Evolutionary conservation across 2,888 invertebrate species (phyloP).

Genomic region (Dryobotodes eremita): DNA sequence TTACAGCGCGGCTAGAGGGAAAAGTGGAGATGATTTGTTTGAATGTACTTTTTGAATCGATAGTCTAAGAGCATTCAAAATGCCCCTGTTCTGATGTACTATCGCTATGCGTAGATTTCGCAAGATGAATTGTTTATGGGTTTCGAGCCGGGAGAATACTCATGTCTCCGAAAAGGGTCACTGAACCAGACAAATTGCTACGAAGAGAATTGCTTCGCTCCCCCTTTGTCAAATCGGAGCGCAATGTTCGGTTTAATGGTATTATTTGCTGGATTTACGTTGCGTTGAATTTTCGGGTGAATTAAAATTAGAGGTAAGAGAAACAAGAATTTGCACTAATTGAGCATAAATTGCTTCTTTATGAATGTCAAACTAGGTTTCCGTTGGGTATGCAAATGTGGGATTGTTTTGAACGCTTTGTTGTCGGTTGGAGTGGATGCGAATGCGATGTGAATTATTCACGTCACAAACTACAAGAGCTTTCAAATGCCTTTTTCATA

Average conservation of each 20-base stretch:
- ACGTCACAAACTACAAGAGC: conserved; percentile 70
- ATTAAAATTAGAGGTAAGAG: conserved; percentile 75
- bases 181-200: conserved; percentile 85
- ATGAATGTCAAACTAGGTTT: conserved; percentile 75
- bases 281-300: conserved; percentile 73
- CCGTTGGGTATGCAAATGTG: conserved; percentile 74
- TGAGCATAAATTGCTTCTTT: conserved; percentile 77
- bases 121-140: conserved; percentile 83
- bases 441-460: conserved; percentile 75
- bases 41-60: conserved; percentile 78
- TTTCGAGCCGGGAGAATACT: conserved; percentile 71
- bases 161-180: conserved; percentile 79
- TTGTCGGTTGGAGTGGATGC: conserved; percentile 67
- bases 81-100: conserved; percentile 71
- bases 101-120: conserved; percentile 76
- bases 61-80: conserved; percentile 78
- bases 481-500: conserved; percentile 73
- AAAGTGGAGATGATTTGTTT: conserved; percentile 78
- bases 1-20: conserved; percentile 73
- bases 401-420: conserved; percentile 73
- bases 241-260: conserved; percentile 79
- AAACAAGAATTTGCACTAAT: conserved; percentile 74
- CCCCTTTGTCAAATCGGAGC: conserved; percentile 78
- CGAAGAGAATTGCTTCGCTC: conserved; percentile 75
- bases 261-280: conserved; percentile 82